Conservation (phyloP, 2,113 vertebrate species). For the Cyanistes caeruleus region DNA sequence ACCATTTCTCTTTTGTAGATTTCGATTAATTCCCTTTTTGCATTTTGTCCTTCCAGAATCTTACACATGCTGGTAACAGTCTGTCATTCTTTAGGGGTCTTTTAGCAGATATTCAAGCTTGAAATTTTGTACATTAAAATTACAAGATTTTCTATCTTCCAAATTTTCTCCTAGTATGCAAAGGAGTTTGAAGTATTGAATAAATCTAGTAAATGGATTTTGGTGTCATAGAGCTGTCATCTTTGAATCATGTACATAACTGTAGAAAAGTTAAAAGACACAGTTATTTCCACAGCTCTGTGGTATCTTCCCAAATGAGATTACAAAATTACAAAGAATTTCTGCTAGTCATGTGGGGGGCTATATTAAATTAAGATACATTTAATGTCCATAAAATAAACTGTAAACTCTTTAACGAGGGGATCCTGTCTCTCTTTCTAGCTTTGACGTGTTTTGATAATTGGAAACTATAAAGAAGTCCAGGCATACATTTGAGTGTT, state of each 20-base stretch:
- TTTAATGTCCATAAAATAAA: not conserved
- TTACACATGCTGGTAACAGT: not conserved
- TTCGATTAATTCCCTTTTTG: not conserved
- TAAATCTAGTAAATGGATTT: not conserved
- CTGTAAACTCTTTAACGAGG: not conserved
- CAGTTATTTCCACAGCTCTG: not conserved
- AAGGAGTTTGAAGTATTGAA: not conserved
- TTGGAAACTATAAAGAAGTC: not conserved
- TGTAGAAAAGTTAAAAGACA: not conserved
- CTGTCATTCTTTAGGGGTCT: not conserved
- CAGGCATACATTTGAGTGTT: not conserved
- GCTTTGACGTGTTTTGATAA: not conserved
- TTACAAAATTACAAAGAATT: not conserved
- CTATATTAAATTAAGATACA: not conserved
- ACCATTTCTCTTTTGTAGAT: not conserved
- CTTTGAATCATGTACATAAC: not conserved
- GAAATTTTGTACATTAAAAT: not conserved
- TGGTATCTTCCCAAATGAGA: not conserved
- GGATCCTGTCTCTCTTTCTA: not conserved
- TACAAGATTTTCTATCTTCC: not conserved
- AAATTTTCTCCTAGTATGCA: not conserved
- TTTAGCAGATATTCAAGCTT: not conserved
- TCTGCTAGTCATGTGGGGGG: not conserved
- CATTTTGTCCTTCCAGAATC: not conserved
- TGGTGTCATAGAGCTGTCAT: not conserved